These are phyloP conservation scores for Phainopepla nitens DNA, from an alignment of 2,113 vertebrate species.

Conservation along the genomic window DNA sequence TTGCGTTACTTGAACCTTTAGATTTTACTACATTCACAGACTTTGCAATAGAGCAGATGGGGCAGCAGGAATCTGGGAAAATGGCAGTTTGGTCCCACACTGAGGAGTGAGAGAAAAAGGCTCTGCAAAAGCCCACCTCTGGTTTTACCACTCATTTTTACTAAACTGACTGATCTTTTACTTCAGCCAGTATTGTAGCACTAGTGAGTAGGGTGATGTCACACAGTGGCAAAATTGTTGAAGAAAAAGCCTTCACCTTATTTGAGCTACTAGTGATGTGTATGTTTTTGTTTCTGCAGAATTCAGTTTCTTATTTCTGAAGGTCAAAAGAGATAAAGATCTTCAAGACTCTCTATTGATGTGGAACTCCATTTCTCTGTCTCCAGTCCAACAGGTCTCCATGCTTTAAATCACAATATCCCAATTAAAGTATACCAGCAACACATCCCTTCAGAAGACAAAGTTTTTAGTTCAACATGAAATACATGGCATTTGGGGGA, in stretches of 20 bases:
- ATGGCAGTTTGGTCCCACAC: neutral
- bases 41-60: neutral
- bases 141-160: neutral
- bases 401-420: neutral
- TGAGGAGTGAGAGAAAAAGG: neutral
- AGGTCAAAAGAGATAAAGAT: neutral
- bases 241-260: neutral
- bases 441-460: neutral
- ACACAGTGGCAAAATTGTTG: neutral
- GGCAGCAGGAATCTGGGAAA: neutral
- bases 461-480: neutral
- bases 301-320: neutral
- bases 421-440: neutral
- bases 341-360: neutral
- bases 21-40: neutral
- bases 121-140: neutral
- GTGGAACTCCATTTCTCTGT: neutral
- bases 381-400: neutral
- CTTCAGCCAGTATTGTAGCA: neutral
- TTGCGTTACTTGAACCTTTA: neutral
- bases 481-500: neutral
- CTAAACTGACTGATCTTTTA: neutral
- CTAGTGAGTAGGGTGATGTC: neutral
- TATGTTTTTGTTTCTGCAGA: neutral
- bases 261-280: neutral